A percentile compares a stretch with the other conserved stretches of the same genome.
Conservation (phyloP, 2,113 vertebrate species). For the Dromaius novaehollandiae region DNA sequence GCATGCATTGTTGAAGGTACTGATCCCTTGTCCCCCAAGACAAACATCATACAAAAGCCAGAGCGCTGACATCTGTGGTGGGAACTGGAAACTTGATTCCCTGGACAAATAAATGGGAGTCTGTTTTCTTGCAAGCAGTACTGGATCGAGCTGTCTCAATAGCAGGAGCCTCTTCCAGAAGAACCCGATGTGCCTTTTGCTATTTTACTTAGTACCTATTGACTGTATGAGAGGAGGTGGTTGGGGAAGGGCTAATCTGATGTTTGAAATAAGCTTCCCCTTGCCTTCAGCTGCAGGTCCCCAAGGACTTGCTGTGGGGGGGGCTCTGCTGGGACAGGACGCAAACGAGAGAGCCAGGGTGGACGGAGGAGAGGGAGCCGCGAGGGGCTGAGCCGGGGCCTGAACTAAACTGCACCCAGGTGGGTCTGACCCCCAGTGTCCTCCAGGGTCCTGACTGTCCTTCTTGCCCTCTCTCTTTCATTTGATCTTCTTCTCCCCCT, state of each 20-base stretch:
- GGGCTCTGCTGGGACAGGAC: not conserved
- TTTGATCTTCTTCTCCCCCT: not conserved
- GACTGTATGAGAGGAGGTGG: not conserved
- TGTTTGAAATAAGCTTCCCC: not conserved
- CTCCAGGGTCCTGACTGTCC: not conserved
- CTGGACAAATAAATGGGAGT: rapidly evolving
- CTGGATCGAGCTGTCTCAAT: not conserved
- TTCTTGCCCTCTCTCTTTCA: not conserved
- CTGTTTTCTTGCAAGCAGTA: not conserved
- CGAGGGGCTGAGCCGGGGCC: not conserved
- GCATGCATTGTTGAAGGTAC: not conserved
- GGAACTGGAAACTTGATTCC: not conserved
- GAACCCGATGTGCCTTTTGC: not conserved
- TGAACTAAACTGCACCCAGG: not conserved
- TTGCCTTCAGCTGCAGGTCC: not conserved
- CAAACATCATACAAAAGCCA: not conserved
- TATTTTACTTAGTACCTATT: not conserved
- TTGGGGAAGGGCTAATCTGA: not conserved
- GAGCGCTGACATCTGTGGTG: not conserved
- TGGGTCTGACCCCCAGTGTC: not conserved
- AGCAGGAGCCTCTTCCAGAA: not conserved
- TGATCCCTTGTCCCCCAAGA: not conserved
- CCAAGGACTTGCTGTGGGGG: not conserved
- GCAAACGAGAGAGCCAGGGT: not conserved
- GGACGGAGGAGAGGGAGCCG: no score